Evolutionary conservation across 2,888 invertebrate species (phyloP).

Genomic region (Phragmatobia fuliginosa): DNA sequence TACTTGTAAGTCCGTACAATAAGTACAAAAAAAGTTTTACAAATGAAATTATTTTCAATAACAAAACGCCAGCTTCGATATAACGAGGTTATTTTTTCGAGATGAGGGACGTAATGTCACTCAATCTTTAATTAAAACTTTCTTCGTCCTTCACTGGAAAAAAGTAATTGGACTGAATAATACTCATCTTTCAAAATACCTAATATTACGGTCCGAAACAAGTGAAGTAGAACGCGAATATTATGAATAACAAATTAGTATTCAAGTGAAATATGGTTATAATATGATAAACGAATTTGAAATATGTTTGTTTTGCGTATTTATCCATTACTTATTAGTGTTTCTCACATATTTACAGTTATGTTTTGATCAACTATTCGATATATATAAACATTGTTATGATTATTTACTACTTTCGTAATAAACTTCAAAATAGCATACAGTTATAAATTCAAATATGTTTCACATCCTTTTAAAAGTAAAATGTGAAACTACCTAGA

Average conservation of each 20-base stretch:
- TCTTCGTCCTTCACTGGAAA: constrained; percentile 57
- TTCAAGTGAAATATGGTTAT: constrained; percentile 1
- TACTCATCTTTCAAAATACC: constrained; percentile 56
- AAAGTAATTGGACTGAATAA: constrained; percentile 68
- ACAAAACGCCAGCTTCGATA: constrained; percentile 56
- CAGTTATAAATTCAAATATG: background rate
- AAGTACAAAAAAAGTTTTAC: constrained; percentile 29
- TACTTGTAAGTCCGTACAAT: constrained; percentile 23
- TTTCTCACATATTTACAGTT: too few species aligned
- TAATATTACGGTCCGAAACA: constrained; percentile 48
- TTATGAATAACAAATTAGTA: constrained; percentile 27
- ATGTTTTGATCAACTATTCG: too few species aligned
- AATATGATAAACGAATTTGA: background rate
- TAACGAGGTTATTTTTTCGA: constrained; percentile 66
- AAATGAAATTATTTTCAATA: constrained; percentile 61
- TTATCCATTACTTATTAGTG: too few species aligned
- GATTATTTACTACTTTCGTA: too few species aligned
- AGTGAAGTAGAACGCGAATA: constrained; percentile 21
- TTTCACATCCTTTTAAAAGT: background rate
- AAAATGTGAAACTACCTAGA: background rate
- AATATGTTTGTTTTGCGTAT: background rate
- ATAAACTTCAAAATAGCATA: too few species aligned
- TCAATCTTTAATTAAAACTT: constrained; percentile 81
- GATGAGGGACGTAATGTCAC: constrained; percentile 67
- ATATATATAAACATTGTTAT: too few species aligned